phyloP scores from a whole-genome alignment of 2,888 invertebrate species.

The Dryococelus australis region DNA sequence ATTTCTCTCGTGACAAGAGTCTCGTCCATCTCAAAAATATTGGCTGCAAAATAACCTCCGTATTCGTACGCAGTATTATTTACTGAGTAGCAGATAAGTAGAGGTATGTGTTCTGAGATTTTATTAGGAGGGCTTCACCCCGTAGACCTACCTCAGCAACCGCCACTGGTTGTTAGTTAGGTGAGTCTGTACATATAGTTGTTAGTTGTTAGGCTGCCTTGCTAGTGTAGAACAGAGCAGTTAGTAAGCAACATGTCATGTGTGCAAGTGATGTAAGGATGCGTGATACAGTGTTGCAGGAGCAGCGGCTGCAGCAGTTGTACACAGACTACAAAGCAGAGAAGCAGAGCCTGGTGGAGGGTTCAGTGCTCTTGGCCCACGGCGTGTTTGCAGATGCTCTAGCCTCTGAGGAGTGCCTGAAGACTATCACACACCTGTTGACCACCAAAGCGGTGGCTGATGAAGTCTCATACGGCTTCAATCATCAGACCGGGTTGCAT shows the following conservation, averaged over 20 bases:
- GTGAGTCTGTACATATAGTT: too few species aligned
- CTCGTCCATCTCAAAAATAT: too few species aligned
- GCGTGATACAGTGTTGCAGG: constrained; percentile 31
- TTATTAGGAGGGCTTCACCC: too few species aligned
- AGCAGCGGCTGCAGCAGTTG: constrained; percentile 32
- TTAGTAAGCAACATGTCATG: not conserved
- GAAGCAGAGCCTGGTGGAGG: constrained; percentile 13
- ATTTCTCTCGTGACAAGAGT: too few species aligned
- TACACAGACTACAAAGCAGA: constrained; percentile 25
- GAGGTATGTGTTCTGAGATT: too few species aligned
- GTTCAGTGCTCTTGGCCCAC: not conserved
- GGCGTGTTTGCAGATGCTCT: not conserved
- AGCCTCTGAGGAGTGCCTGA: not conserved
- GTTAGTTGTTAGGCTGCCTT: too few species aligned
- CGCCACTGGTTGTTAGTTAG: too few species aligned
- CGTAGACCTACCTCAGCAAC: too few species aligned
- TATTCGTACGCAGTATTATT: too few species aligned
- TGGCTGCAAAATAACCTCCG: too few species aligned
- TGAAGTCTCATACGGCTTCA: not conserved
- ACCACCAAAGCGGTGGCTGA: not conserved
- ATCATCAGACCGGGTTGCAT: not conserved
- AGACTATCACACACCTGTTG: not conserved
- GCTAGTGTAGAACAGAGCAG: too few species aligned
- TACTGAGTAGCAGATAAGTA: too few species aligned
- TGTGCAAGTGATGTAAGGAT: not conserved